phyloP scores from a whole-genome alignment of 1,140 invertebrate genomes.

The Tenebrio molitor region DNA sequence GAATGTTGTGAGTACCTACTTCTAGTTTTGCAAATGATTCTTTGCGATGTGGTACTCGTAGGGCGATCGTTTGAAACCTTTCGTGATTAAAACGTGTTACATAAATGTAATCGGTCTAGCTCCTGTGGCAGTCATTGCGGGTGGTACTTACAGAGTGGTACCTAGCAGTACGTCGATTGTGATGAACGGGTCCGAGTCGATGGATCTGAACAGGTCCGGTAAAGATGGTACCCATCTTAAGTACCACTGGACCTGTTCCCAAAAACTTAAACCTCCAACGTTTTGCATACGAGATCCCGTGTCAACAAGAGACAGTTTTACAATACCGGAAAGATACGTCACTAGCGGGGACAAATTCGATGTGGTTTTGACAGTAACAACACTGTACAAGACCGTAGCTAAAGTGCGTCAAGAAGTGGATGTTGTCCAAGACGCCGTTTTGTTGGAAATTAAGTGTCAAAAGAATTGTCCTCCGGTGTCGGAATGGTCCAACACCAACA shows the following conservation, averaged over 20 bases:
- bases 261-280: neutral
- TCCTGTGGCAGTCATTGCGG: neutral
- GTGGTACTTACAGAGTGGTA: neutral
- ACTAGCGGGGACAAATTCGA: neutral
- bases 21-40: too few species aligned
- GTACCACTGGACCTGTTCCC: neutral
- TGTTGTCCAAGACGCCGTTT: neutral
- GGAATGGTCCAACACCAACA: neutral
- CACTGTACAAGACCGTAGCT: neutral
- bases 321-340: neutral
- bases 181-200: neutral
- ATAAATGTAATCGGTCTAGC: neutral
- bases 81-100: neutral
- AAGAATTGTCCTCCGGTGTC: constrained; percentile 4
- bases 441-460: neutral
- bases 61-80: neutral
- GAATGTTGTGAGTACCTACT: too few species aligned
- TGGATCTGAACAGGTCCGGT: neutral
- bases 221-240: neutral
- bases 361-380: neutral
- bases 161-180: neutral
- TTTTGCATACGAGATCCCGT: neutral
- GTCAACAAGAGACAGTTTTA: neutral
- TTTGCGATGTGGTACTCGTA: too few species aligned
- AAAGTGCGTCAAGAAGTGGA: neutral